These are phyloP conservation scores for Cheumatopsyche charites DNA, from an alignment of 1,140 invertebrate species.

Conservation along the genomic window DNA sequence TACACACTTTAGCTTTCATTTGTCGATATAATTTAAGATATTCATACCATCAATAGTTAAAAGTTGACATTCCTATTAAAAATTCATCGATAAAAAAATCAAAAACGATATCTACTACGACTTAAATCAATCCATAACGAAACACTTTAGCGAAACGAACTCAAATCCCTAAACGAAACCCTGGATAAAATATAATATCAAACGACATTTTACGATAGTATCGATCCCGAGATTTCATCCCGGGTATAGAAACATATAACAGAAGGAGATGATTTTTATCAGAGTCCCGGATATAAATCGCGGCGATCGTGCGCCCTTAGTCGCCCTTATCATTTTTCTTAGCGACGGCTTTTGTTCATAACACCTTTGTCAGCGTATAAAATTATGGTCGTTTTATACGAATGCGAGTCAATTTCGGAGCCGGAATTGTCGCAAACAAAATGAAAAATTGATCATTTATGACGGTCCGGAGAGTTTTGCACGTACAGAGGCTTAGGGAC, in stretches of 20 bases:
- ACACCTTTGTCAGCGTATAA: constrained; percentile 35
- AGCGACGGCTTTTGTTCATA: constrained; percentile 12
- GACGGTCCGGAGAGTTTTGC: constrained; percentile 2
- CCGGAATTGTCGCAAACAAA: constrained; percentile 14
- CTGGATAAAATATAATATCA: too few species aligned
- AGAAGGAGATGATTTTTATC: constrained; percentile 13
- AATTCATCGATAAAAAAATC: too few species aligned
- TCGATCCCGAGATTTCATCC: background rate
- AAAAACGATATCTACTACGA: too few species aligned
- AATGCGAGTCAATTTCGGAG: constrained; percentile 29
- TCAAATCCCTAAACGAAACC: too few species aligned
- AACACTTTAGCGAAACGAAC: too few species aligned
- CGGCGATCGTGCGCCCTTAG: background rate
- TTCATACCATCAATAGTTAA: too few species aligned
- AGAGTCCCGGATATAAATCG: constrained; percentile 3
- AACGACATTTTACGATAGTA: background rate
- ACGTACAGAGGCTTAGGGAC: background rate
- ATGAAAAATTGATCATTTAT: constrained; percentile 25
- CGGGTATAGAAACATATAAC: too few species aligned
- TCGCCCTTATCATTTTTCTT: constrained; percentile 14
- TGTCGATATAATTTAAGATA: too few species aligned
- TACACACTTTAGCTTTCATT: too few species aligned
- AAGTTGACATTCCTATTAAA: too few species aligned
- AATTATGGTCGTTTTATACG: constrained; percentile 37
- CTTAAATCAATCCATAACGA: too few species aligned